Evolutionary conservation across 2,797 vertebrate genomes (phyloP).

Genomic region (Manis javanica): DNA sequence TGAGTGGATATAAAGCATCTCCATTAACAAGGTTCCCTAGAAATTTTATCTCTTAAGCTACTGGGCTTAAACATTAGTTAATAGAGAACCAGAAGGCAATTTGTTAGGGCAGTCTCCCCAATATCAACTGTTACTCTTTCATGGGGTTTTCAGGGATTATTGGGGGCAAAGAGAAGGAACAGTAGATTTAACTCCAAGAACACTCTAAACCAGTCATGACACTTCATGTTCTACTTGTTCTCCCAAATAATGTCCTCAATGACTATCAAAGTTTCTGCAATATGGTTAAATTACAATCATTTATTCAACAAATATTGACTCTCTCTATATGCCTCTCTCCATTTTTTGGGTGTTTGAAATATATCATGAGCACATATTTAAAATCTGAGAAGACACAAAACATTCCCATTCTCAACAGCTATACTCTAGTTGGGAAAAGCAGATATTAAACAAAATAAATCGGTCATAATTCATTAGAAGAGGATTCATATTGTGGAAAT

Average conservation of each 20-base stretch:
- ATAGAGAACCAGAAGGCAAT: background rate
- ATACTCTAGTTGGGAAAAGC: background rate
- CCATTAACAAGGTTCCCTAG: background rate
- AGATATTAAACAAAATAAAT: background rate
- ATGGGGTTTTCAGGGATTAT: background rate
- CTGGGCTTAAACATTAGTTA: background rate
- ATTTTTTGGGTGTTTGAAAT: background rate
- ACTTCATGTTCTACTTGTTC: background rate
- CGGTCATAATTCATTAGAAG: background rate
- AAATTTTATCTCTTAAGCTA: background rate
- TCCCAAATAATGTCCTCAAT: background rate
- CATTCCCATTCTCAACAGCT: background rate
- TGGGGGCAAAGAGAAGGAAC: background rate
- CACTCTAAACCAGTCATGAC: background rate
- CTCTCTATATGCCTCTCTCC: background rate
- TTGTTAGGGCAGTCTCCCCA: background rate
- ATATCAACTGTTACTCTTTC: background rate
- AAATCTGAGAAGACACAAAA: background rate
- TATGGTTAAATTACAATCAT: background rate
- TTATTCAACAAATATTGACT: background rate
- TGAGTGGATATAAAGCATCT: background rate
- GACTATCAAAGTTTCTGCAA: background rate
- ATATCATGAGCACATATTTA: background rate
- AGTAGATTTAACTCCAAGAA: background rate
- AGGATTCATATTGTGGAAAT: background rate